Conservation (phyloP, 2,888 invertebrate genomes). For the Erebia palarica region DNA sequence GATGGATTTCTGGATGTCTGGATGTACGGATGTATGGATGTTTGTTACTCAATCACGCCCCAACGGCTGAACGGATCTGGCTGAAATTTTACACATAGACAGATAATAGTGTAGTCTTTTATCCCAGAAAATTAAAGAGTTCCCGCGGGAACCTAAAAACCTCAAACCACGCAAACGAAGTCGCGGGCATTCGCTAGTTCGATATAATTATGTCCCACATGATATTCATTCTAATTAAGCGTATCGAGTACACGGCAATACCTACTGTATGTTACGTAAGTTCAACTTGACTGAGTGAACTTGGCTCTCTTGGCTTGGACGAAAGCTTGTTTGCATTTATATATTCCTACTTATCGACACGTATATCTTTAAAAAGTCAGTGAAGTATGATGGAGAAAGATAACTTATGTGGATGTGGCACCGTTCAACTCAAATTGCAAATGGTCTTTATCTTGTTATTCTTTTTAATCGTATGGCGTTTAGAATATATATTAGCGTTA, state of each 20-base stretch:
- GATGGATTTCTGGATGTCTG: no score
- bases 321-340: slow-evolving; percentile 45
- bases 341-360: slow-evolving; percentile 54
- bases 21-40: no score
- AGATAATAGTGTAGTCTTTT: no score
- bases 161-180: no score
- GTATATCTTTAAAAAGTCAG: slow-evolving; percentile 25
- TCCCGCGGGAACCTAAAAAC: no score
- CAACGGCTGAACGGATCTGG: no score
- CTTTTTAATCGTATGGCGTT: no score
- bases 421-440: slow-evolving; percentile 5
- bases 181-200: background rate
- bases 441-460: no score
- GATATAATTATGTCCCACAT: slow-evolving; percentile 4
- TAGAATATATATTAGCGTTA: no score
- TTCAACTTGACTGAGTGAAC: slow-evolving; percentile 58
- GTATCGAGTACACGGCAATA: slow-evolving; percentile 13
- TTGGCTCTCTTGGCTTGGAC: slow-evolving; percentile 60
- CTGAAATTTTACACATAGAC: no score
- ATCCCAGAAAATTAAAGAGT: no score
- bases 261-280: slow-evolving; percentile 34
- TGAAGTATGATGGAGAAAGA: slow-evolving; percentile 49
- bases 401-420: slow-evolving; percentile 53
- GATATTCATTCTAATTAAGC: slow-evolving; percentile 22
- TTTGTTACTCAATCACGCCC: no score